Percentiles rank a stretch among this genome's conserved stretches.
Evolutionary conservation across 2,888 invertebrate genomes (phyloP).

Genomic region (Rhimphoctona megacephalus): DNA sequence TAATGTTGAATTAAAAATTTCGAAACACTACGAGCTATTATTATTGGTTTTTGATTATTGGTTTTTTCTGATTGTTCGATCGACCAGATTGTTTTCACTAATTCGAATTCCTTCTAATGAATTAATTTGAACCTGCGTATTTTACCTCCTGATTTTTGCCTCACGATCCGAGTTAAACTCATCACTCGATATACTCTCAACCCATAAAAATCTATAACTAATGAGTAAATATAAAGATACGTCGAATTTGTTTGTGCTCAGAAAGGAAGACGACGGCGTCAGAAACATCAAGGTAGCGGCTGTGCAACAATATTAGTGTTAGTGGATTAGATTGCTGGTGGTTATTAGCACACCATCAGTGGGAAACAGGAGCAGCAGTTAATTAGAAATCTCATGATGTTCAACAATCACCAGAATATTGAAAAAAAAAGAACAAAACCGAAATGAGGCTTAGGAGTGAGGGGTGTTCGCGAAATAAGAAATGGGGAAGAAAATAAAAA

Average conservation of each 20-base stretch:
- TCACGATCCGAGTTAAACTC: too few species aligned
- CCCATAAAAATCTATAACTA: too few species aligned
- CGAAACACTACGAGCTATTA: too few species aligned
- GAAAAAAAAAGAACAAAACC: slow-evolving; percentile 31
- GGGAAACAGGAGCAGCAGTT: slow-evolving; percentile 41
- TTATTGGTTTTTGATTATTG: too few species aligned
- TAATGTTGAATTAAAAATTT: too few species aligned
- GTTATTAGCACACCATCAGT: slow-evolving; percentile 29
- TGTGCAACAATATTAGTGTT: slow-evolving; percentile 67
- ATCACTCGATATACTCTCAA: too few species aligned
- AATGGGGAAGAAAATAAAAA: not conserved
- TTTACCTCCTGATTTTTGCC: too few species aligned
- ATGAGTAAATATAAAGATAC: not conserved
- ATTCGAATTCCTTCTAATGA: too few species aligned
- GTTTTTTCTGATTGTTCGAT: too few species aligned
- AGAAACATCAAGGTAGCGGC: slow-evolving; percentile 62
- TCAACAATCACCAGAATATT: slow-evolving; percentile 40
- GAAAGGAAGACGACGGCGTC: slow-evolving; percentile 64
- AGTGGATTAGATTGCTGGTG: slow-evolving; percentile 67
- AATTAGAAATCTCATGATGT: slow-evolving; percentile 41
- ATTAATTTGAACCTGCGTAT: too few species aligned
- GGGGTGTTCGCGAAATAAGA: slow-evolving; percentile 3
- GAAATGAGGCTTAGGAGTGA: slow-evolving; percentile 31
- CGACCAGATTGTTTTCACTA: too few species aligned
- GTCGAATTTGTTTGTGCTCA: slow-evolving; percentile 39